These are phyloP conservation scores for Paramormyrops kingsleyae DNA, from an alignment of 2,113 vertebrate species.

Conservation along the genomic window DNA sequence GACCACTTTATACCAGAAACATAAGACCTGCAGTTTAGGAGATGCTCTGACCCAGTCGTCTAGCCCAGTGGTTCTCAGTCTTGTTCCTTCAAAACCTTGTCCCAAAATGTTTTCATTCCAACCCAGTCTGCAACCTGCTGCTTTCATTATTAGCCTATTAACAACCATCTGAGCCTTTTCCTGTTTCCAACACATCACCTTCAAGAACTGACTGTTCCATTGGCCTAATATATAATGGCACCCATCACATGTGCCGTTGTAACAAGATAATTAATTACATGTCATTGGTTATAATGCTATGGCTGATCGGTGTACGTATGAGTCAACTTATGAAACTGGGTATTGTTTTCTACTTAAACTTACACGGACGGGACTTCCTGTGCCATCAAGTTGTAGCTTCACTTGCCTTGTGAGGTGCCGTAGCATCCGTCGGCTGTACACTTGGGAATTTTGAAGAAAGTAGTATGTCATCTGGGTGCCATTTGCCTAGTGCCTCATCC, in stretches of 20 bases:
- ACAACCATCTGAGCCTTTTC: background rate
- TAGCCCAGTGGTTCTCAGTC: too few relatives aligned
- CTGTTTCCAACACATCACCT: background rate
- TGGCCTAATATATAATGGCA: background rate
- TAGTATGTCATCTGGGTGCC: background rate
- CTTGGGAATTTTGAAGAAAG: background rate
- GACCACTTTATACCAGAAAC: too few relatives aligned
- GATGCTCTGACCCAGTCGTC: too few relatives aligned
- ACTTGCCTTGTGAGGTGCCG: background rate
- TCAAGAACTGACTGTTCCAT: background rate
- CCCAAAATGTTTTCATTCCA: too few relatives aligned
- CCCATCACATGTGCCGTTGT: background rate
- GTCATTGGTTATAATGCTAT: background rate
- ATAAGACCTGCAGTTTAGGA: too few relatives aligned
- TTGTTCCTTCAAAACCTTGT: too few relatives aligned
- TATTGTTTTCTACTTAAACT: background rate
- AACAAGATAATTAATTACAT: background rate
- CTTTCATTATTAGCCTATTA: background rate
- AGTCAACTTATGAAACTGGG: background rate
- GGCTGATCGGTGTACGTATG: background rate
- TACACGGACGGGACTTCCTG: background rate
- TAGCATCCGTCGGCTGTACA: background rate
- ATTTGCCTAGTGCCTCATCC: too few relatives aligned
- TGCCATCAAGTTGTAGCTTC: background rate
- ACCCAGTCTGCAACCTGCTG: background rate